These are phyloP conservation scores for Grammatotria lemairii DNA, from an alignment of 2,113 vertebrate species.

Conservation along the genomic window DNA sequence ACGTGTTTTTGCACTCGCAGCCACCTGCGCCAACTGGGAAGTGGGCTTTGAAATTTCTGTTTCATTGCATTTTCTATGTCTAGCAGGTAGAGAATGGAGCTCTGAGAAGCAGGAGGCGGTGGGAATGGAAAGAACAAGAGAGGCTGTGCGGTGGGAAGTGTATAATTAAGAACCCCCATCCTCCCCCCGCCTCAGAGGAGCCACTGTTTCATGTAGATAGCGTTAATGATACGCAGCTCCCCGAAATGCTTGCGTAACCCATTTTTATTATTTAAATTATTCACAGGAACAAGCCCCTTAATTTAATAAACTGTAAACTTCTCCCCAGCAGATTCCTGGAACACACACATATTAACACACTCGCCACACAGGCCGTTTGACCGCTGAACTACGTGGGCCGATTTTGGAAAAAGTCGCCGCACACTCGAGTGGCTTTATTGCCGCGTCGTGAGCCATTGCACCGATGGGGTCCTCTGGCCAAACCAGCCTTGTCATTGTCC, in stretches of 20 bases:
- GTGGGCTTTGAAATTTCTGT: conserved; percentile 7
- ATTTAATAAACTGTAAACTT: neutral
- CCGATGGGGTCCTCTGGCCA: neutral
- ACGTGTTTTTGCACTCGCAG: neutral
- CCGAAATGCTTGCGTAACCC: neutral
- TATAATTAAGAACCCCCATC: neutral
- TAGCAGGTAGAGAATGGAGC: neutral
- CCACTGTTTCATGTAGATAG: neutral
- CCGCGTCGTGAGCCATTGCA: neutral
- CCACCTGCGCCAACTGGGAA: conserved; percentile 6
- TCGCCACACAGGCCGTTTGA: neutral
- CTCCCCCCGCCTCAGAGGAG: neutral
- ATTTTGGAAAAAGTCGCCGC: conserved; percentile 3
- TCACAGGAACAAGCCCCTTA: neutral
- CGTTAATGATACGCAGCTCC: neutral
- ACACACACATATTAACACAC: neutral
- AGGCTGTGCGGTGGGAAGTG: neutral
- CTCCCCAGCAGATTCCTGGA: neutral
- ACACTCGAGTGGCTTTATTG: conserved; percentile 30
- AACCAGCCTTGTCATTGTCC: conserved; percentile 46
- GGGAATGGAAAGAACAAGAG: neutral
- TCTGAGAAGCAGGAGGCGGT: neutral
- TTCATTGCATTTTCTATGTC: conserved; percentile 33
- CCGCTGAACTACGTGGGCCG: neutral
- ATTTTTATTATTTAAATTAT: neutral